A percentile compares a stretch with the other conserved stretches of the same genome.
Evolutionary conservation across 1,140 invertebrate genomes (phyloP).

Genomic region (Orius insidiosus): DNA sequence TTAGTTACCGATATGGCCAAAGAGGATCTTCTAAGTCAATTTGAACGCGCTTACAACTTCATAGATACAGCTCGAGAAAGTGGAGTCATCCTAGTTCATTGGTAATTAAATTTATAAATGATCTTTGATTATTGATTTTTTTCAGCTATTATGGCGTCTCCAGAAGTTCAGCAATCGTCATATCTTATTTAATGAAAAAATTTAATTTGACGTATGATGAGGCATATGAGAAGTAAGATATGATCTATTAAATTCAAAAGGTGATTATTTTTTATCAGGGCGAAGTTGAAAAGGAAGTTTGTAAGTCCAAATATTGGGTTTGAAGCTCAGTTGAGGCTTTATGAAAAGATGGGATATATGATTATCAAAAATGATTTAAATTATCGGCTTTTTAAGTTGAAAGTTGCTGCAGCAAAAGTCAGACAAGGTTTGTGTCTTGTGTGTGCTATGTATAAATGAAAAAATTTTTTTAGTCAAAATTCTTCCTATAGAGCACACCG

Average conservation of each 20-base stretch:
- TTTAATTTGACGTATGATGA: conserved; percentile 47
- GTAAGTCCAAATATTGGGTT: conserved; percentile 58
- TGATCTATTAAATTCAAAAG: too few species aligned
- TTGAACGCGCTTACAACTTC: conserved; percentile 54
- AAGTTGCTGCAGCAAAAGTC: conserved; percentile 60
- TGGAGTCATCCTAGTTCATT: conserved; percentile 57
- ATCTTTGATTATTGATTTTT: too few species aligned
- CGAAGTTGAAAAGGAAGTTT: conserved; percentile 42
- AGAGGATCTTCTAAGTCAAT: conserved; percentile 61
- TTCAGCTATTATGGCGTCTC: conserved; percentile 67
- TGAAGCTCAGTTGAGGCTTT: conserved; percentile 53
- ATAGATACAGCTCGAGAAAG: conserved; percentile 39
- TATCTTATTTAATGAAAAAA: conserved; percentile 73
- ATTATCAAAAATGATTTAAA: conserved; percentile 51
- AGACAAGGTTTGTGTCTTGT: conserved; percentile 37
- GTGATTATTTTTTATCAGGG: too few species aligned
- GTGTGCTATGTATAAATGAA: too few species aligned
- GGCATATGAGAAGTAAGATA: conserved; percentile 46
- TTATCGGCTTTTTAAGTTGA: conserved; percentile 58
- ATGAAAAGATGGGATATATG: conserved; percentile 52
- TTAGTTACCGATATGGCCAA: conserved; percentile 59
- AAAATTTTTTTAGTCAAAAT: conserved; percentile 58
- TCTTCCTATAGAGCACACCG: conserved; percentile 53
- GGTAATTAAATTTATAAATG: too few species aligned
- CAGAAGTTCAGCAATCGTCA: conserved; percentile 61